phyloP scores from a whole-genome alignment of 1,140 invertebrate species.

The Drosophila arizonae region DNA sequence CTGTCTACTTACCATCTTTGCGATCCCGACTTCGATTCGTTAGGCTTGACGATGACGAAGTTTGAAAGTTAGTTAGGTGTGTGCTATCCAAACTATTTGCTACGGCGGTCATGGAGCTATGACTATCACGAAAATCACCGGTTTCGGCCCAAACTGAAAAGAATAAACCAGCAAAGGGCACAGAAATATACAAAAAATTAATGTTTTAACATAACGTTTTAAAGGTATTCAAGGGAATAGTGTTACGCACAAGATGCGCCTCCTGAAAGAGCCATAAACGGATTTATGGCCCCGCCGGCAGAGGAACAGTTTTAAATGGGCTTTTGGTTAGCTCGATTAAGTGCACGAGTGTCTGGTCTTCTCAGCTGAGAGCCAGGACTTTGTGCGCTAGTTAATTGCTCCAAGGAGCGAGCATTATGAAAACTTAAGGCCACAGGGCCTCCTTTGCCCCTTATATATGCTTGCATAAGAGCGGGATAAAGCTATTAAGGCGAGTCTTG shows the following conservation, averaged over 20 bases:
- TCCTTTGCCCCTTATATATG: neutral
- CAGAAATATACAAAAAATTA: constrained; percentile 79
- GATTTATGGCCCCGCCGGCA: constrained; percentile 53
- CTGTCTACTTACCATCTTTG: constrained; percentile 85
- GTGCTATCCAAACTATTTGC: constrained; percentile 87
- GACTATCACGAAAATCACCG: constrained; percentile 91
- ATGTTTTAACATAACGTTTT: constrained; percentile 71
- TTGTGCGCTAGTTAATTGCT: constrained; percentile 49
- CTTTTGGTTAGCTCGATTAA: constrained; percentile 75
- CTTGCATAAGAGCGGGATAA: too few relatives aligned
- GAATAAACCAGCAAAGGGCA: constrained; percentile 83
- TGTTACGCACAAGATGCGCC: neutral
- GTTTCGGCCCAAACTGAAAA: constrained; percentile 93
- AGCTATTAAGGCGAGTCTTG: too few relatives aligned
- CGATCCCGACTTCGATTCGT: constrained; percentile 86
- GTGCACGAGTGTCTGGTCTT: constrained; percentile 50
- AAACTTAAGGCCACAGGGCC: constrained; percentile 25
- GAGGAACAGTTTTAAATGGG: constrained; percentile 59
- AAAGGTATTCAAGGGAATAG: constrained; percentile 18
- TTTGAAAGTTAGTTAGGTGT: constrained; percentile 84
- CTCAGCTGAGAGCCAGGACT: constrained; percentile 12
- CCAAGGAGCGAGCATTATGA: constrained; percentile 17
- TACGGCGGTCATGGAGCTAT: constrained; percentile 87
- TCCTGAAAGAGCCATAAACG: constrained; percentile 63
- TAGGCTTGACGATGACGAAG: constrained; percentile 84